Conservation (phyloP, 2,888 invertebrate genomes). For the Tribolium freemani region DNA sequence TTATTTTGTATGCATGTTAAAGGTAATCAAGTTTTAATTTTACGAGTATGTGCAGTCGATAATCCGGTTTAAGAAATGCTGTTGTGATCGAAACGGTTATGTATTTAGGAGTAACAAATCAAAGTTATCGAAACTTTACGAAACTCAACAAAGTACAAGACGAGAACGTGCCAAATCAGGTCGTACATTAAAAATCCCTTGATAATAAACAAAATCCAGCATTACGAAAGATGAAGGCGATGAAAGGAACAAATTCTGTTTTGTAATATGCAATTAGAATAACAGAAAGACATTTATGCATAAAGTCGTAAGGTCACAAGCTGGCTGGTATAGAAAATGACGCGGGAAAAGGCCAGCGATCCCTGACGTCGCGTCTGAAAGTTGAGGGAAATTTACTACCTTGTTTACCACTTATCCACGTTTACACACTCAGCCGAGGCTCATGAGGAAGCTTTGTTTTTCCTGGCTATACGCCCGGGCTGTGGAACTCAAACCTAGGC, state of each 20-base stretch:
- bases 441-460: slow-evolving; percentile 66
- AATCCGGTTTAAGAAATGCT: slow-evolving; percentile 30
- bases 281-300: slow-evolving; percentile 32
- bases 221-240: not conserved
- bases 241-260: not conserved
- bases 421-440: slow-evolving; percentile 67
- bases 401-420: slow-evolving; percentile 70
- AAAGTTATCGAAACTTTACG: slow-evolving; percentile 41
- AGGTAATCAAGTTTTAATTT: slow-evolving; percentile 20
- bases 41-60: slow-evolving; percentile 6
- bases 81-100: slow-evolving; percentile 36
- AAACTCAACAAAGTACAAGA: slow-evolving; percentile 35
- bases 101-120: slow-evolving; percentile 41
- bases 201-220: slow-evolving; percentile 21
- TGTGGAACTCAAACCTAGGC: slow-evolving; percentile 46
- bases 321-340: slow-evolving; percentile 47
- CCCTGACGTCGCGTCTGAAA: slow-evolving; percentile 59
- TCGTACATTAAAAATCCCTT: slow-evolving; percentile 34
- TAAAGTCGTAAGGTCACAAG: slow-evolving; percentile 23
- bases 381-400: slow-evolving; percentile 68
- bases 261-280: slow-evolving; percentile 15
- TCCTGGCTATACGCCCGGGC: slow-evolving; percentile 65
- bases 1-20: no score
- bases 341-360: slow-evolving; percentile 56
- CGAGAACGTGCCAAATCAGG: slow-evolving; percentile 35